phyloP scores from a whole-genome alignment of 2,888 invertebrate genomes.

The Drosophila rellima region DNA sequence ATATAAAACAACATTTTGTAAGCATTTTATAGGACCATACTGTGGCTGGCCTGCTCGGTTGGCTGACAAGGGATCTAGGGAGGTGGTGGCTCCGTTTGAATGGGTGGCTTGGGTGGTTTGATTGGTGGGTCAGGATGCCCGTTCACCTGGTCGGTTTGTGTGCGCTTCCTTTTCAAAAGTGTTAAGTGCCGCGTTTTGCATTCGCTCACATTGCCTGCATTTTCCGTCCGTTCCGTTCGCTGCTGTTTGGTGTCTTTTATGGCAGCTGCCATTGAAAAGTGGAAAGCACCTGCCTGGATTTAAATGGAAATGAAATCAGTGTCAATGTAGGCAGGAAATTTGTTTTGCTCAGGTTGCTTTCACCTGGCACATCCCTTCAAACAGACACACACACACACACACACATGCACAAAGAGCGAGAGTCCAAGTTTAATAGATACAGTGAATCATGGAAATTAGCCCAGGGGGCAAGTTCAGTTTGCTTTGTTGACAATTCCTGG shows the following conservation, averaged over 20 bases:
- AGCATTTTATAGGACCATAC: constrained; percentile 78
- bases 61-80: background rate
- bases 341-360: constrained; percentile 44
- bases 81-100: constrained; percentile 1
- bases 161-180: constrained; percentile 67
- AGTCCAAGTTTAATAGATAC: constrained; percentile 24
- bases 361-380: constrained; percentile 6
- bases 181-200: constrained; percentile 81
- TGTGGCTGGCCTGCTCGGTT: constrained; percentile 52
- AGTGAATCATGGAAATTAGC: constrained; percentile 43
- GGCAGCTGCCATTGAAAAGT: constrained; percentile 70
- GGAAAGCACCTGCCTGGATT: constrained; percentile 49
- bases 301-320: constrained; percentile 77
- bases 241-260: constrained; percentile 54
- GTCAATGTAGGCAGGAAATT: constrained; percentile 77
- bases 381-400: background rate
- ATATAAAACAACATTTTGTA: constrained; percentile 81
- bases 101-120: constrained; percentile 20
- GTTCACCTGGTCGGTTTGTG: constrained; percentile 43
- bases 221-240: constrained; percentile 36
- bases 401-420: background rate
- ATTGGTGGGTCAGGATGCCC: constrained; percentile 5
- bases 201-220: constrained; percentile 60
- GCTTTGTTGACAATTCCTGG: background rate
- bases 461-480: constrained; percentile 36